Percentiles rank a stretch among this genome's conserved stretches.
phyloP scores from a whole-genome alignment of 2,888 invertebrate species.

The Drosophila aldrichi region DNA sequence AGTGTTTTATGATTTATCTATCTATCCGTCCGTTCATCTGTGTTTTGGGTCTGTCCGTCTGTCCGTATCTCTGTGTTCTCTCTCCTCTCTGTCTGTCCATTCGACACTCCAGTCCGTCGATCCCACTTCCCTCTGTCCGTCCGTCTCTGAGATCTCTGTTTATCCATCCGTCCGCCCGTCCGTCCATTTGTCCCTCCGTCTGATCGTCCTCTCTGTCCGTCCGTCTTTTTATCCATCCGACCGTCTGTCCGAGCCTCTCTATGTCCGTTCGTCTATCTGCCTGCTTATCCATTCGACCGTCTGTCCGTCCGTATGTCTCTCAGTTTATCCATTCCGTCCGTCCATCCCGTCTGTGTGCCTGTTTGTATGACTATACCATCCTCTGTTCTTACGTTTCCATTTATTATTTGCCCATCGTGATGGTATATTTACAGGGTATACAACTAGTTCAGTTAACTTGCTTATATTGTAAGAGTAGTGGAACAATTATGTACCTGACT shows the following conservation, averaged over 20 bases:
- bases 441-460: not conserved
- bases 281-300: not conserved
- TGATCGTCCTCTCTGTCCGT: not conserved
- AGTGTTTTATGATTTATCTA: not conserved
- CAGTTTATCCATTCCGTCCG: too few species aligned
- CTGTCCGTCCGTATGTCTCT: not conserved
- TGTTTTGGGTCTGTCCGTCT: too few species aligned
- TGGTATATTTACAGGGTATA: slow-evolving; percentile 1
- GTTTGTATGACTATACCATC: too few species aligned
- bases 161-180: not conserved
- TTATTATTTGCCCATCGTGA: too few species aligned
- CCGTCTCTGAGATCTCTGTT: not conserved
- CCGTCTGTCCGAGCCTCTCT: not conserved
- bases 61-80: too few species aligned
- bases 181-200: too few species aligned
- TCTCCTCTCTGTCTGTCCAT: too few species aligned
- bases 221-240: not conserved
- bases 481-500: slow-evolving; percentile 23
- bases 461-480: slow-evolving; percentile 3
- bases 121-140: not conserved
- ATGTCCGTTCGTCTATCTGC: not conserved
- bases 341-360: too few species aligned
- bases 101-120: too few species aligned
- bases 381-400: too few species aligned
- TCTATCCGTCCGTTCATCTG: not conserved